A percentile compares a stretch with the other conserved stretches of the same genome.
phyloP scores from a whole-genome alignment of 1,140 invertebrate genomes.

The Goniozus legneri region DNA sequence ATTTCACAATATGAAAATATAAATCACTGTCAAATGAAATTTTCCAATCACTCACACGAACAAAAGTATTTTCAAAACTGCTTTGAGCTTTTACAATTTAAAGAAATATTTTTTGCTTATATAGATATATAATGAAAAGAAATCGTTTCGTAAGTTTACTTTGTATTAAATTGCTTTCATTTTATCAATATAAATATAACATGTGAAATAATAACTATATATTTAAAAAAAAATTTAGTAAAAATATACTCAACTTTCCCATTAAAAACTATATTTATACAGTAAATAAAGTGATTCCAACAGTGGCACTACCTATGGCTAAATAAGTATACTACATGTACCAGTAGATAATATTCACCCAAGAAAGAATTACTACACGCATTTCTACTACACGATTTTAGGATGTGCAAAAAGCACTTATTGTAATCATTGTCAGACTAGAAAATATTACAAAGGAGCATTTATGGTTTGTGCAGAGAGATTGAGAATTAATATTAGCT shows the following conservation, averaged over 20 bases:
- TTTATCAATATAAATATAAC: too few relatives aligned
- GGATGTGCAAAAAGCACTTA: background rate
- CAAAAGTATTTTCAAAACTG: too few relatives aligned
- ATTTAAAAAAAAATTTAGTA: conserved; percentile 15
- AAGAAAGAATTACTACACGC: background rate
- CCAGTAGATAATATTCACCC: conserved; percentile 16
- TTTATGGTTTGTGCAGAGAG: background rate
- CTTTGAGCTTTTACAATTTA: conserved; percentile 13
- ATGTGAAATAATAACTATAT: conserved; percentile 14
- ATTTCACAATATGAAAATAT: conserved; percentile 17
- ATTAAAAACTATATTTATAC: conserved; percentile 24
- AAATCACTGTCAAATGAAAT: conserved; percentile 12
- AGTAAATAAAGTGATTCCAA: conserved; percentile 19
- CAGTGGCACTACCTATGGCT: conserved; percentile 28
- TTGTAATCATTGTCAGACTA: conserved; percentile 6
- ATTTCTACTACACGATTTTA: background rate
- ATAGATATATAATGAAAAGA: background rate
- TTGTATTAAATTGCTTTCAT: background rate
- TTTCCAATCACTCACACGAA: too few relatives aligned
- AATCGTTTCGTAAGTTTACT: background rate
- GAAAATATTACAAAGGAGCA: background rate
- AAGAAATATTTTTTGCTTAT: conserved; percentile 13
- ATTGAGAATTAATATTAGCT: conserved; percentile 6
- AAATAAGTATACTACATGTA: conserved; percentile 24
- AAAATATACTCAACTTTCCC: conserved; percentile 23